Evolutionary conservation across 2,113 vertebrate species (phyloP).

Genomic region (Crotophaga sulcirostris): DNA sequence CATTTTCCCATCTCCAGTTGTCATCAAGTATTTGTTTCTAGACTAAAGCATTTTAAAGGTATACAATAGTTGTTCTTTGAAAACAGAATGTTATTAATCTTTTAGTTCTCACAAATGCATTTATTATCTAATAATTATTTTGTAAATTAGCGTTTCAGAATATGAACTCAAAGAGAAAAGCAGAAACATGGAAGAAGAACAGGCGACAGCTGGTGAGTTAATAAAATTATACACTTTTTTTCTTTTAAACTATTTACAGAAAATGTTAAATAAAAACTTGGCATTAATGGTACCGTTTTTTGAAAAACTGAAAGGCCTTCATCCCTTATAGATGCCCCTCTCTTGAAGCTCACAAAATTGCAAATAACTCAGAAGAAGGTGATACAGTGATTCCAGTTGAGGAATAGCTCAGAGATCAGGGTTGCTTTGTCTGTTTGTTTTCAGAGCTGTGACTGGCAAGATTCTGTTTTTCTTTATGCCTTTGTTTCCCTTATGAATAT

Average conservation of each 20-base stretch:
- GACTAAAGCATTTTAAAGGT: not conserved
- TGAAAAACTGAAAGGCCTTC: not conserved
- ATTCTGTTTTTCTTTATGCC: not conserved
- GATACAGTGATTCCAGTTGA: not conserved
- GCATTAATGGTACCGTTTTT: not conserved
- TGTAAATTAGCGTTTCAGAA: conserved; percentile 92
- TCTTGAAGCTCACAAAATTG: not conserved
- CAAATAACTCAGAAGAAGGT: not conserved
- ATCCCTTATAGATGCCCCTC: not conserved
- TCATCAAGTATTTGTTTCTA: not conserved
- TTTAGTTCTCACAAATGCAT: not conserved
- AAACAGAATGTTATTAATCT: not conserved
- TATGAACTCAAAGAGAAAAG: conserved; percentile 99
- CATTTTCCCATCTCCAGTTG: not conserved
- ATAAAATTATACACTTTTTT: not conserved
- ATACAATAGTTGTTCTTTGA: not conserved
- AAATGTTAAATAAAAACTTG: not conserved
- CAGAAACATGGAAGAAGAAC: conserved; percentile 99
- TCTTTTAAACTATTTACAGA: not conserved
- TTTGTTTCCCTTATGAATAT: not conserved
- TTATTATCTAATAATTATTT: conserved; percentile 3
- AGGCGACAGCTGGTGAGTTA: conserved; percentile 90
- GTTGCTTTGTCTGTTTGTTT: not conserved
- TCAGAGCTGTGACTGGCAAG: not conserved
- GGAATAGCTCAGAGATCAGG: not conserved